A percentile compares a stretch with the other conserved stretches of the same genome.
Conservation (phyloP, 2,797 vertebrate genomes). For the Remorina albescens region DNA sequence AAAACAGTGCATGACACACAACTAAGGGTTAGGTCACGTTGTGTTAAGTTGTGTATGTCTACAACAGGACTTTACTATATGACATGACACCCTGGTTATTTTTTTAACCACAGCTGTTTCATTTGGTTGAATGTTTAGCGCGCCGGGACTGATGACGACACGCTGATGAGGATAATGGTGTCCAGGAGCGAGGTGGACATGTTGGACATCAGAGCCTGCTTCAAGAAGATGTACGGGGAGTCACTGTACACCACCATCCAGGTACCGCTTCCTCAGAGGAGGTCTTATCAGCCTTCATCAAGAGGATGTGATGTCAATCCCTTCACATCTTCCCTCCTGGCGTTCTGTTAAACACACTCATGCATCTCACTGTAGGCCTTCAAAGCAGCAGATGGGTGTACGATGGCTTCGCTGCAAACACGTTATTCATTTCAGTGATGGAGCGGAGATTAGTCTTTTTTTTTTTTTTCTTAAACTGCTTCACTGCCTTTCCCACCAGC, state of each 20-base stretch:
- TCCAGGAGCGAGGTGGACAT: constrained; percentile 95
- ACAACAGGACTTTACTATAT: too few species aligned
- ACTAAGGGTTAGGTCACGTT: too few species aligned
- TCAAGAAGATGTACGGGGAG: constrained; percentile 88
- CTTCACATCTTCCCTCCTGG: neutral
- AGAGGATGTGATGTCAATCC: neutral
- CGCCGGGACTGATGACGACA: constrained; percentile 93
- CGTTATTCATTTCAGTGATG: constrained; percentile 44
- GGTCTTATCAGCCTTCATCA: neutral
- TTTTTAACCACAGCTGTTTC: constrained; percentile 2
- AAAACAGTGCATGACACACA: too few species aligned
- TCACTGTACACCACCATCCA: constrained; percentile 91
- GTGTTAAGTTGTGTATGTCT: too few species aligned
- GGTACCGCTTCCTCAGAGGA: constrained; percentile 75
- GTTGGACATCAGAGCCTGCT: constrained; percentile 89
- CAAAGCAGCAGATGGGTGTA: constrained; percentile 39
- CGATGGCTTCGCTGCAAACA: constrained; percentile 10
- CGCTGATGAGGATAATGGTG: constrained; percentile 92
- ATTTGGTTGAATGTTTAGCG: constrained; percentile 73
- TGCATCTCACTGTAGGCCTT: constrained; percentile 24
- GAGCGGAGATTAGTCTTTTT: constrained; percentile 51
- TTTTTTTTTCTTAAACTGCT: constrained; percentile 53
- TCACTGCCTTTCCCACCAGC: constrained; percentile 39
- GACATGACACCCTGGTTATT: too few species aligned
- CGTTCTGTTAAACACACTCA: constrained; percentile 7